phyloP scores from a whole-genome alignment of 2,888 invertebrate genomes.

The Zele albiditarsus region DNA sequence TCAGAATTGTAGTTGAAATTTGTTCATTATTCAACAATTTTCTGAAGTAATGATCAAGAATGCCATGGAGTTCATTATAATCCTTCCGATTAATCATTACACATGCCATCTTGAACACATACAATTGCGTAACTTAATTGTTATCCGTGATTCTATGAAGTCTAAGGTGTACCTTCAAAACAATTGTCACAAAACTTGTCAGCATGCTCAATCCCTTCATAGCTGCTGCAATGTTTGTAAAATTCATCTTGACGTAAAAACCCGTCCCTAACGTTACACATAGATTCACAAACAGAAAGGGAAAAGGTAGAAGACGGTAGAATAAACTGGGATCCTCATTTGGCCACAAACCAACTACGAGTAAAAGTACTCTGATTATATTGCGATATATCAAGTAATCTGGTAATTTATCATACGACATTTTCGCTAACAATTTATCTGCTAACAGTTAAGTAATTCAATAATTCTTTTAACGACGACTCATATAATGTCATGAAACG shows the following conservation, averaged over 20 bases:
- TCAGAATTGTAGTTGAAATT: conserved; percentile 3
- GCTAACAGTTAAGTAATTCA: background rate
- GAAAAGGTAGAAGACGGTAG: conserved; percentile 10
- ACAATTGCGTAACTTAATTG: background rate
- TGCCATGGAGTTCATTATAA: conserved; percentile 30
- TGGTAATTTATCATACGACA: background rate
- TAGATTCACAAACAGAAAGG: background rate
- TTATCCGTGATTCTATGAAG: background rate
- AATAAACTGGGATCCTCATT: background rate
- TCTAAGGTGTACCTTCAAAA: background rate
- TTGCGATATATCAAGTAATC: conserved; percentile 13
- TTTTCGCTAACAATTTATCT: conserved; percentile 13
- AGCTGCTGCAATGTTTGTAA: background rate
- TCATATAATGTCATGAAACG: background rate
- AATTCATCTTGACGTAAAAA: conserved; percentile 1
- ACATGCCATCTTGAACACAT: conserved; percentile 4
- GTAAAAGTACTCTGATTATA: background rate
- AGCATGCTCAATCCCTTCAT: conserved; percentile 22
- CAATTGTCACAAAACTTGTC: conserved; percentile 8
- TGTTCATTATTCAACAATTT: conserved; percentile 11
- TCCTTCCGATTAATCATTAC: conserved; percentile 31
- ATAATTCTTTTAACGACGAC: background rate
- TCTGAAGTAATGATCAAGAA: conserved; percentile 31
- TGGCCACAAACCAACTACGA: no score
- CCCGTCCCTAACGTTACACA: background rate